Conservation (phyloP, 2,797 vertebrate species). For the Ctenopoma kingsleyae region DNA sequence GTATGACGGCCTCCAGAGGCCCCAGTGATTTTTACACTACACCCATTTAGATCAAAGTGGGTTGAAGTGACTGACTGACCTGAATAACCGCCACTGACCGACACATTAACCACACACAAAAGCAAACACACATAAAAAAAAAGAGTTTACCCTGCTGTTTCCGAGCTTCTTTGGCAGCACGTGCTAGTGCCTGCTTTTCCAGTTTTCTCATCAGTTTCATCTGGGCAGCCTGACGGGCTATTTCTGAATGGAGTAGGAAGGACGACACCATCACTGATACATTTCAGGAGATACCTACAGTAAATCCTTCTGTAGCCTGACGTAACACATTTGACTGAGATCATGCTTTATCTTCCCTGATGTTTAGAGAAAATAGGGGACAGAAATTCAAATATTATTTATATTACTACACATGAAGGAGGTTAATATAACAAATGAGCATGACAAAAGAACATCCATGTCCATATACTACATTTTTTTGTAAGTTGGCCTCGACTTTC, state of each 20-base stretch:
- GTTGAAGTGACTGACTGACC: constrained; percentile 43
- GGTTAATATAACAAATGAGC: constrained; percentile 11
- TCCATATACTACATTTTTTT: neutral
- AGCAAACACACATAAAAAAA: neutral
- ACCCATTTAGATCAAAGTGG: constrained; percentile 49
- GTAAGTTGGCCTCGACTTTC: constrained; percentile 10
- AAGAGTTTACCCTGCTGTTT: constrained; percentile 92
- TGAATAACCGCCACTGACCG: constrained; percentile 23
- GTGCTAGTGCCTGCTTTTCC: constrained; percentile 96
- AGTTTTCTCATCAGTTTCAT: constrained; percentile 98
- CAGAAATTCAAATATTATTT: constrained; percentile 3
- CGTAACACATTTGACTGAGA: constrained; percentile 2
- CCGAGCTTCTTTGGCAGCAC: constrained; percentile 97
- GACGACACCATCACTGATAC: constrained; percentile 27
- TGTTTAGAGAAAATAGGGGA: neutral
- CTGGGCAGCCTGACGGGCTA: constrained; percentile 96
- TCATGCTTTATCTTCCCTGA: neutral
- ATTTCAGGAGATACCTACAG: neutral
- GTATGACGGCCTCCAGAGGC: constrained; percentile 23
- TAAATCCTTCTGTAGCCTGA: constrained; percentile 19
- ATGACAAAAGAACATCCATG: neutral
- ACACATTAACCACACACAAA: constrained; percentile 6
- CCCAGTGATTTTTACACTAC: constrained; percentile 34
- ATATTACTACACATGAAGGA: constrained; percentile 1
- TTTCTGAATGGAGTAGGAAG: constrained; percentile 86